These are phyloP conservation scores for Drosophila sp. DNA, from an alignment of 1,140 invertebrate genomes.

Conservation along the genomic window DNA sequence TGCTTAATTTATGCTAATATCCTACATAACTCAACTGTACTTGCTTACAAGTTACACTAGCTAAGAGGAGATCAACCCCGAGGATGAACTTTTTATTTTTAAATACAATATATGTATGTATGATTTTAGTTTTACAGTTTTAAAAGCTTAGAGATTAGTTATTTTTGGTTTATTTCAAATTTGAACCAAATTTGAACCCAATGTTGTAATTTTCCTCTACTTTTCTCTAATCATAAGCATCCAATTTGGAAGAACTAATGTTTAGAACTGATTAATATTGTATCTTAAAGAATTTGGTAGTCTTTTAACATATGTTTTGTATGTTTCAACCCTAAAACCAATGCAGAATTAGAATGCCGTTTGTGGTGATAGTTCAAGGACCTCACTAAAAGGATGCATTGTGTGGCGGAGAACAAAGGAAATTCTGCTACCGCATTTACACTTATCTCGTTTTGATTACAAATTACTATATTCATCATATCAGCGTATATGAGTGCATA, in stretches of 20 bases:
- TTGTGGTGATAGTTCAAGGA: background rate
- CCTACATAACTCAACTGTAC: constrained; percentile 1
- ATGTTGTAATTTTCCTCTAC: too few species aligned
- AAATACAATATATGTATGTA: background rate
- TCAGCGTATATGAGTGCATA: background rate
- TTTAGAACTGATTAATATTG: background rate
- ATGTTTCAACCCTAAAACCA: background rate
- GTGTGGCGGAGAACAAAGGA: background rate
- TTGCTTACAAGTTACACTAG: background rate
- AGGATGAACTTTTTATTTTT: background rate
- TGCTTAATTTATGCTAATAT: constrained; percentile 6
- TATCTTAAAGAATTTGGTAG: background rate
- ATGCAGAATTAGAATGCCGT: background rate
- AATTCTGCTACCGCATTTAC: background rate
- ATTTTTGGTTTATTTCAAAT: too few species aligned
- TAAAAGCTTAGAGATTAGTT: background rate
- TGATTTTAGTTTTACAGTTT: background rate
- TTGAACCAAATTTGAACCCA: too few species aligned
- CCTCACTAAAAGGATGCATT: background rate
- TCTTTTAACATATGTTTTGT: background rate
- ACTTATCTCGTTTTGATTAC: background rate
- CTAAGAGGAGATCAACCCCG: background rate
- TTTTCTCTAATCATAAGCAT: too few species aligned
- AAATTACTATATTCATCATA: background rate
- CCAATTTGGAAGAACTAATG: too few species aligned